These are phyloP conservation scores for Colossoma macropomum DNA, from an alignment of 2,113 vertebrate genomes.

Conservation along the genomic window DNA sequence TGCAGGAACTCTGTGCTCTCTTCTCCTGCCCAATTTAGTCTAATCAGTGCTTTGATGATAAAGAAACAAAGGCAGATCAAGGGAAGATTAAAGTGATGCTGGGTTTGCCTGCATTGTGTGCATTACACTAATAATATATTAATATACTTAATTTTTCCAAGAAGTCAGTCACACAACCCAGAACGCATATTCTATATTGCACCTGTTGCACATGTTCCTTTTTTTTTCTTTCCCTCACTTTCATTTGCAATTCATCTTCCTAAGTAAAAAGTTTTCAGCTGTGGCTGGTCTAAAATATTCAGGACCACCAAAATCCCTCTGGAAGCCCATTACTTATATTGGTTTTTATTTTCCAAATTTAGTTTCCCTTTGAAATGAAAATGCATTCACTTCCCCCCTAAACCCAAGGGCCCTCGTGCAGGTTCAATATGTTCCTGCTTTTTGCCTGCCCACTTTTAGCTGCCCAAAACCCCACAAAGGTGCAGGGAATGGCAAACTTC, in stretches of 20 bases:
- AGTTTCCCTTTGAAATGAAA: neutral
- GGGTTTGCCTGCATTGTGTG: neutral
- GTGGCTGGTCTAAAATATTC: no score
- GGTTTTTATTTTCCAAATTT: neutral
- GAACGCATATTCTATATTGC: neutral
- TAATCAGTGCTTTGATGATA: neutral
- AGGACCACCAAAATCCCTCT: no score
- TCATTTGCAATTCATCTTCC: neutral
- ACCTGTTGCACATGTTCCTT: neutral
- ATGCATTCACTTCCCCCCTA: neutral
- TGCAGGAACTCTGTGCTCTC: no score
- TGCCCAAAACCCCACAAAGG: neutral
- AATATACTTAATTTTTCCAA: no score
- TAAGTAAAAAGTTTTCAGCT: no score
- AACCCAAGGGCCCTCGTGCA: neutral
- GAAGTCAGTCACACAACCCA: no score
- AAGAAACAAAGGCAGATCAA: no score
- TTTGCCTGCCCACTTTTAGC: neutral
- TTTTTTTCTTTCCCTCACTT: neutral
- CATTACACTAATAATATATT: neutral
- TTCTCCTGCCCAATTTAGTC: neutral
- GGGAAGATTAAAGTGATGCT: neutral
- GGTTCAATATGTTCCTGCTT: neutral
- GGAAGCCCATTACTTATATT: no score
- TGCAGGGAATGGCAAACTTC: neutral